phyloP scores from a whole-genome alignment of 2,888 invertebrate species.

The Macrophya alboannulata region DNA sequence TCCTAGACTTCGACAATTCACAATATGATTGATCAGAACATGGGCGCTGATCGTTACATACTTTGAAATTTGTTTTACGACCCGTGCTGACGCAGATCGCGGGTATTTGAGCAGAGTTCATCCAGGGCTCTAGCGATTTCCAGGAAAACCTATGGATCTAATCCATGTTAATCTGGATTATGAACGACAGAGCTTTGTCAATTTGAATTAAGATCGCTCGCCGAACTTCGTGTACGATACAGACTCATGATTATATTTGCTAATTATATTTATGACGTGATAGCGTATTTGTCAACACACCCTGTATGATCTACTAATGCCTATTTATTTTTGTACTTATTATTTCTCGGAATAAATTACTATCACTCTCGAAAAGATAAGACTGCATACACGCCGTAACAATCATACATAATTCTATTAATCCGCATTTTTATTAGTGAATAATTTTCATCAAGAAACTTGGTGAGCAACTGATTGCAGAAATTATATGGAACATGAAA shows the following conservation, averaged over 20 bases:
- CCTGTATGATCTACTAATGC: neutral
- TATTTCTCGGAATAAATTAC: neutral
- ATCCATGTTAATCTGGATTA: neutral
- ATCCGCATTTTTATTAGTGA: neutral
- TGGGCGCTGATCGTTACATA: neutral
- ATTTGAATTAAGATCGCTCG: neutral
- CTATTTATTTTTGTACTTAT: neutral
- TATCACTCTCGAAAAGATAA: neutral
- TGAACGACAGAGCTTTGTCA: neutral
- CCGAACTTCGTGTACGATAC: neutral
- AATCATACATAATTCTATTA: neutral
- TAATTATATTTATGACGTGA: neutral
- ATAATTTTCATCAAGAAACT: neutral
- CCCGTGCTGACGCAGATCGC: neutral
- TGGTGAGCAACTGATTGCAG: too few species aligned
- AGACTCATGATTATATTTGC: neutral
- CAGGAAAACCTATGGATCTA: neutral
- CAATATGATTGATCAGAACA: neutral
- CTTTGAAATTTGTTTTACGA: neutral
- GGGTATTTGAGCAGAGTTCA: neutral
- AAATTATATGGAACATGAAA: neutral
- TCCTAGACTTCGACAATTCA: neutral
- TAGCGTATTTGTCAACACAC: neutral
- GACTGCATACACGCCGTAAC: neutral
- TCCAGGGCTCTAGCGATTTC: neutral